Percentiles rank a stretch among this genome's conserved stretches.
phyloP scores from a whole-genome alignment of 2,888 invertebrate species.

The Drosophila buzzatii region DNA sequence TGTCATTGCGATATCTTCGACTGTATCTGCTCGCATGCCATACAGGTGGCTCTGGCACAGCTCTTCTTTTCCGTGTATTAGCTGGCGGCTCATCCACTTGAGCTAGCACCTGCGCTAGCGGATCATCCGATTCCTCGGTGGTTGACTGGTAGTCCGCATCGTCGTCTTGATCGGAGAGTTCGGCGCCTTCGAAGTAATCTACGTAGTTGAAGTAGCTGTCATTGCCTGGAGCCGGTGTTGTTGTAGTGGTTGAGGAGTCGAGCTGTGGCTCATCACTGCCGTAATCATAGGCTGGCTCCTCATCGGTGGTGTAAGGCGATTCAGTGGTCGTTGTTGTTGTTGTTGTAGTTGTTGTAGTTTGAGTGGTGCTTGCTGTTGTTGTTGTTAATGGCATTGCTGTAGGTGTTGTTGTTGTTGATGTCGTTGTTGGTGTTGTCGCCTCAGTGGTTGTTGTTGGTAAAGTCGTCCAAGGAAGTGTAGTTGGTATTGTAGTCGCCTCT shows the following conservation, averaged over 20 bases:
- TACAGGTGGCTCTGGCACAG: constrained; percentile 31
- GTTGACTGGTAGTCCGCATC: constrained; percentile 45
- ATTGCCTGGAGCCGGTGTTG: constrained; percentile 68
- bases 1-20: constrained; percentile 57
- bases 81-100: constrained; percentile 51
- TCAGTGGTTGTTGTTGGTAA: constrained; percentile 24
- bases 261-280: constrained; percentile 54
- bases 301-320: constrained; percentile 46
- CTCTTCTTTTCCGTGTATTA: constrained; percentile 34
- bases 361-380: constrained; percentile 1
- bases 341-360: not conserved
- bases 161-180: constrained; percentile 44
- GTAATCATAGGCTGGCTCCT: constrained; percentile 64
- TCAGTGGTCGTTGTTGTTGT: constrained; percentile 52
- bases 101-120: constrained; percentile 54
- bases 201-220: constrained; percentile 81
- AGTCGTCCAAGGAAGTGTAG: constrained; percentile 37
- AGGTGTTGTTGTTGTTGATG: constrained; percentile 11
- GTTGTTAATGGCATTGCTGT: constrained; percentile 22
- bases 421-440: constrained; percentile 18
- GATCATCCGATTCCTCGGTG: constrained; percentile 62
- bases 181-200: constrained; percentile 81
- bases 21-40: constrained; percentile 69
- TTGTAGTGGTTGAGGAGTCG: constrained; percentile 51
- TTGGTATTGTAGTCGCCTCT: constrained; percentile 13